Percentiles rank a stretch among this genome's conserved stretches.
Evolutionary conservation across 2,113 vertebrate genomes (phyloP).

Genomic region (human (Homo sapiens)): GRCh38 chr12:127389001-127389500

Average conservation of each 20-base stretch:
- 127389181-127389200: background rate
- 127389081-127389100: background rate
- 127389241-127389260: fast-evolving
- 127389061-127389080: background rate
- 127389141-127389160: background rate
- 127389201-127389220: background rate
- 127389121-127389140: background rate
- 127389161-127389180: background rate
- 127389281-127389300: fast-evolving
- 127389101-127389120: background rate
- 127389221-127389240: background rate
- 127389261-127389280: fast-evolving
- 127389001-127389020: fast-evolving
- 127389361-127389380: background rate
- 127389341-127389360: too few species aligned
- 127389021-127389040: background rate
- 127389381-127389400: background rate
- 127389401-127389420: background rate
- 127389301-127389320: fast-evolving
- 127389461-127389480: fast-evolving
- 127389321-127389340: fast-evolving
- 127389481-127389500: background rate
- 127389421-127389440: fast-evolving
- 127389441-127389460: background rate
- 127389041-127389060: background rate